Evolutionary conservation across 2,113 vertebrate genomes (phyloP).

Genomic region (Triplophysa dalaica): DNA sequence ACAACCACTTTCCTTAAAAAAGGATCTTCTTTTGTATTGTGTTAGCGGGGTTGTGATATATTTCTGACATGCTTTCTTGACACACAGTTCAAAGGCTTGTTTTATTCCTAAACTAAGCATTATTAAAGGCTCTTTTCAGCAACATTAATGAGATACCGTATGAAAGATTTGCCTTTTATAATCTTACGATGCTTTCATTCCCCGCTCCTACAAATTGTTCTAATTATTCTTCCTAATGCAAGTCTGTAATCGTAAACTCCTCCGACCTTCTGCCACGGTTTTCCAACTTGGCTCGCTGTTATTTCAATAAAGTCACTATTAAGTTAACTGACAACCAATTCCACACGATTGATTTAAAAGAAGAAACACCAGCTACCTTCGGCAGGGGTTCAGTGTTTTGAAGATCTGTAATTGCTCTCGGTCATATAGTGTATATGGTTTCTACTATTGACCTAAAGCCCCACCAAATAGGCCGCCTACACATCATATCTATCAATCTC

Average conservation of each 20-base stretch:
- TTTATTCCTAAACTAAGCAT: constrained; percentile 1
- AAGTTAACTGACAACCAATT: constrained; percentile 75
- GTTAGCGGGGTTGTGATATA: too few species aligned
- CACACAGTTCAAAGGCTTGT: constrained; percentile 18
- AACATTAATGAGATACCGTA: neutral
- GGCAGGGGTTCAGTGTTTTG: neutral
- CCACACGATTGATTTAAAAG: constrained; percentile 68
- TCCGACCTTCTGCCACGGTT: constrained; percentile 62
- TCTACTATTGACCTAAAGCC: constrained; percentile 29
- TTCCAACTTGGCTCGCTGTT: constrained; percentile 73
- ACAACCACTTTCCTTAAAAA: too few species aligned
- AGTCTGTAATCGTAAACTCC: constrained; percentile 60
- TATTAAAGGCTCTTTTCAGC: neutral
- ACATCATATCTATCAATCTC: constrained; percentile 60
- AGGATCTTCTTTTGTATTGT: too few species aligned
- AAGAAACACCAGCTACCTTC: constrained; percentile 55
- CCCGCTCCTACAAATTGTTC: constrained; percentile 66
- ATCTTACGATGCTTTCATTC: constrained; percentile 71
- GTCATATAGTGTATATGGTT: constrained; percentile 13
- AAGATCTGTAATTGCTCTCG: constrained; percentile 1
- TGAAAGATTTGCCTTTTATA: constrained; percentile 62
- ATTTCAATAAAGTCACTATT: constrained; percentile 75
- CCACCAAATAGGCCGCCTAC: constrained; percentile 55
- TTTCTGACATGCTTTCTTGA: neutral
- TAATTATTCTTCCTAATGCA: constrained; percentile 74